Conservation (phyloP, 2,113 vertebrate species). For the Ceuthmochares aereus region DNA sequence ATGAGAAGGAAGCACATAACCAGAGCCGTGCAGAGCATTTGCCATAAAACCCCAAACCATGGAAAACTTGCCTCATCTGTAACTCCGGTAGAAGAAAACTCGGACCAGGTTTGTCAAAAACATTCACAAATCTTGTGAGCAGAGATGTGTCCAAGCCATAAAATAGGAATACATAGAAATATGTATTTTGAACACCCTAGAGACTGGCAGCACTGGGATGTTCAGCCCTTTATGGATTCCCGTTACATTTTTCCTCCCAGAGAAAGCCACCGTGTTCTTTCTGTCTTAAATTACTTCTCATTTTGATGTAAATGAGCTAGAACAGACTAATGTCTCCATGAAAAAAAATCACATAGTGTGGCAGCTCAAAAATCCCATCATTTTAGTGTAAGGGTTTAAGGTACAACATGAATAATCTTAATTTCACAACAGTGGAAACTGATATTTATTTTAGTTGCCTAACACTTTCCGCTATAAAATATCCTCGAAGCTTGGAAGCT, state of each 20-base stretch:
- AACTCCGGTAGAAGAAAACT: constrained; percentile 40
- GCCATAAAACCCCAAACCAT: constrained; percentile 59
- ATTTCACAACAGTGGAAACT: constrained; percentile 11
- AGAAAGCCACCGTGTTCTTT: neutral
- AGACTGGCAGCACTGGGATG: neutral
- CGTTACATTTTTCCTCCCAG: neutral
- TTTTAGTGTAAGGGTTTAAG: neutral
- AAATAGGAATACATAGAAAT: neutral
- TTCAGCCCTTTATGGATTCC: neutral
- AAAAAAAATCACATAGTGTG: neutral
- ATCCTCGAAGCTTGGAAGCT: constrained; percentile 17
- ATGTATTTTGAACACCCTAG: neutral
- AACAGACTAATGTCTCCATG: neutral
- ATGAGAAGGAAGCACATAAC: constrained; percentile 73
- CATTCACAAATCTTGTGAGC: neutral
- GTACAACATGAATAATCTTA: neutral
- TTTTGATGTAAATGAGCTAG: neutral
- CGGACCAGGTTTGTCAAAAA: constrained; percentile 36
- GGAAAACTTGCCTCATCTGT: constrained; percentile 60
- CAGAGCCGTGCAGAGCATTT: constrained; percentile 33
- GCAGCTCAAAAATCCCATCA: neutral
- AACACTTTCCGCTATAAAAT: constrained; percentile 51
- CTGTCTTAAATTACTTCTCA: neutral
- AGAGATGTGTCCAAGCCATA: neutral
- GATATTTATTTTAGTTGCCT: constrained; percentile 40